Base-by-base conservation (phyloP, 1,140 invertebrate species). In the Himalopsyche phryganea region DNA sequence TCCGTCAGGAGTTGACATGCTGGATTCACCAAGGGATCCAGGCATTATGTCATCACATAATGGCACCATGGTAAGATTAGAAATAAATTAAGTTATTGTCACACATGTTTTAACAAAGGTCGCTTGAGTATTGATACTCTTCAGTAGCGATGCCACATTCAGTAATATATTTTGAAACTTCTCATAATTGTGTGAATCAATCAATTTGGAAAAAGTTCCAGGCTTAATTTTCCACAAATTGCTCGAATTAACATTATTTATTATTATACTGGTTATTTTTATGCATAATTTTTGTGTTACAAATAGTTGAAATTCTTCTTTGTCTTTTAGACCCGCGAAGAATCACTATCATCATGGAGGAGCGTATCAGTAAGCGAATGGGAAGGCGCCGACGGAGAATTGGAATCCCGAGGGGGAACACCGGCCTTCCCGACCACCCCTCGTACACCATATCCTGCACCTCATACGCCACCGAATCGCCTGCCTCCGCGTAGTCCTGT, bases 361-460 rank as follows among this genome's bases (percentile, higher is more conserved):
- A 80, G 82, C 53, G 76, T 79, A 51, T 80, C 80, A 42, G 69
- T 76, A 14, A 83, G 81, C 66, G 84, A 83, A 57, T 72, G 73
- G 17, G 81, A 80, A 63, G 68, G 71, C 19, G 68, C 74, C 35
- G 61, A 75, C 50, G 65, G 75, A 59, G 71, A 75, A 58, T 28
- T 28, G 9, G 67, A 67, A 66, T 75, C 72, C 72, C 82, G 92
- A 52, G 90, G 91, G 15, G 87, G 91, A 70, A 95, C 92, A 1
- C 92, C 92, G 14, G 89, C 89, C 38, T 96, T 95, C 77, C 92
- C 92, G 32, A 90, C 92, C 15, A 87, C 89, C 65, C 90, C 92
- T 19, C 83, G 90, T 61, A 94, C 92, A 1, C 91, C 92, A 1
- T 94, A 94, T 78, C 80, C 83, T 52, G 81, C 85, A 20, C 82